A percentile compares a stretch with the other conserved stretches of the same genome.
These are phyloP conservation scores for Kuschelorhynchus macadamiae DNA, from an alignment of 2,888 invertebrate genomes.

Conservation along the genomic window DNA sequence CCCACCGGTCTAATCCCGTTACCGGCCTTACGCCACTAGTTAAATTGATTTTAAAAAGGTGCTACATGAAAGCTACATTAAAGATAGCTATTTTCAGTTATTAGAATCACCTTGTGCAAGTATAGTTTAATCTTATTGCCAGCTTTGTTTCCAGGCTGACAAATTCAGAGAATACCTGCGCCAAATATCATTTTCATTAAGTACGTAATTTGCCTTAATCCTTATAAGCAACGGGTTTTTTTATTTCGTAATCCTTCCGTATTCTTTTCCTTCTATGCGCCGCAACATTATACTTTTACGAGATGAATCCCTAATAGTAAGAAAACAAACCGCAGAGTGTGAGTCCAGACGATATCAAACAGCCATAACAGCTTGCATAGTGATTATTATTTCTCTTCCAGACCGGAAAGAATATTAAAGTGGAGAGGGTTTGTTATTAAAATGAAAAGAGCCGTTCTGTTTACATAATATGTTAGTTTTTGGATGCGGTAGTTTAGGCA, in stretches of 20 bases:
- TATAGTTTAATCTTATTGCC: too few relatives aligned
- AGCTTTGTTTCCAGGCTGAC: too few relatives aligned
- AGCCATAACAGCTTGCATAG: conserved; percentile 44
- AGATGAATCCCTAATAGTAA: conserved; percentile 47
- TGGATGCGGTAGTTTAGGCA: neutral
- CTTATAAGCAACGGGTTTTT: conserved; percentile 15
- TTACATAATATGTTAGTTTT: neutral
- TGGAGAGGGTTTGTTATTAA: conserved; percentile 46
- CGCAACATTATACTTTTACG: conserved; percentile 24
- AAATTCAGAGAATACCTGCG: too few relatives aligned
- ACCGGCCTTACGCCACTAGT: too few relatives aligned
- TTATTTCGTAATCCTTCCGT: conserved; percentile 21
- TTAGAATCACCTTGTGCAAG: too few relatives aligned
- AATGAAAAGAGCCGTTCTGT: conserved; percentile 15
- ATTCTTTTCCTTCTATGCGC: conserved; percentile 24
- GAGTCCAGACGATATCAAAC: conserved; percentile 44
- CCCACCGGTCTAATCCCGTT: too few relatives aligned
- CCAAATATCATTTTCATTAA: conserved; percentile 20
- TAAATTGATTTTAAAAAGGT: too few relatives aligned
- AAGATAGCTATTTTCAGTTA: too few relatives aligned
- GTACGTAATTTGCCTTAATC: conserved; percentile 18
- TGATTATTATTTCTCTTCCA: conserved; percentile 47
- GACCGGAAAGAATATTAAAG: conserved; percentile 47
- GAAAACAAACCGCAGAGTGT: conserved; percentile 48
- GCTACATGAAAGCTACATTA: too few relatives aligned